Percentiles rank a stretch among this genome's conserved stretches.
Conservation (phyloP, 2,797 vertebrate species). For the Gastrophryne carolinensis region DNA sequence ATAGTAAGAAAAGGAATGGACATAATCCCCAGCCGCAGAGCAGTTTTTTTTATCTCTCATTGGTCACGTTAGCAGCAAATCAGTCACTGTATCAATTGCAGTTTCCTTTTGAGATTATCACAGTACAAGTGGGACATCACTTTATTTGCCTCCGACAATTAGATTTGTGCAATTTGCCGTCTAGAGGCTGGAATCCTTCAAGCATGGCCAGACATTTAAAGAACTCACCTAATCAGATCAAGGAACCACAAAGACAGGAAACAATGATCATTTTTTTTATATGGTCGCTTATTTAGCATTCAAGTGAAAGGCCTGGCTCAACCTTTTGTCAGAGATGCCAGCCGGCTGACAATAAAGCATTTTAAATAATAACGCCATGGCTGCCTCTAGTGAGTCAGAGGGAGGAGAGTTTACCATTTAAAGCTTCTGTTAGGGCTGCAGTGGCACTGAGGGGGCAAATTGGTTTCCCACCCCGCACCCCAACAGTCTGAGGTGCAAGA, state of each 20-base stretch:
- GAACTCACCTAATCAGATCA: constrained; percentile 33
- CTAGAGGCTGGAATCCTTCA: neutral
- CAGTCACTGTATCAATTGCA: neutral
- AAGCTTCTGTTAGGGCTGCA: too few species aligned
- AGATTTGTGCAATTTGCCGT: constrained; percentile 30
- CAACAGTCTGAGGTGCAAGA: too few species aligned
- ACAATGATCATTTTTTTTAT: neutral
- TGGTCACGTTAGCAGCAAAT: neutral
- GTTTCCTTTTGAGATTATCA: constrained; percentile 4
- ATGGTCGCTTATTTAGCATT: neutral
- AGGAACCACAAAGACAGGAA: neutral
- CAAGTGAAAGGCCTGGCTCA: neutral
- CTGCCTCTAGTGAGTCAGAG: too few species aligned
- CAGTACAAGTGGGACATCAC: constrained; percentile 19
- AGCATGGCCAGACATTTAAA: constrained; percentile 12
- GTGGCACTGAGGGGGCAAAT: too few species aligned
- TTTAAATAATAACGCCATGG: neutral
- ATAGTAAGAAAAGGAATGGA: too few species aligned
- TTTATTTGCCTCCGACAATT: constrained; percentile 26
- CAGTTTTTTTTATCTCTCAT: too few species aligned
- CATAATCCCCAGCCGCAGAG: too few species aligned
- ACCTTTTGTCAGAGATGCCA: neutral
- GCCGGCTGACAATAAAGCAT: neutral
- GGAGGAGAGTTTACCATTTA: too few species aligned
- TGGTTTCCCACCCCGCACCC: too few species aligned